A percentile compares a stretch with the other conserved stretches of the same genome.
Conservation (phyloP, 2,888 invertebrate species). For the Eupithecia exiguata region DNA sequence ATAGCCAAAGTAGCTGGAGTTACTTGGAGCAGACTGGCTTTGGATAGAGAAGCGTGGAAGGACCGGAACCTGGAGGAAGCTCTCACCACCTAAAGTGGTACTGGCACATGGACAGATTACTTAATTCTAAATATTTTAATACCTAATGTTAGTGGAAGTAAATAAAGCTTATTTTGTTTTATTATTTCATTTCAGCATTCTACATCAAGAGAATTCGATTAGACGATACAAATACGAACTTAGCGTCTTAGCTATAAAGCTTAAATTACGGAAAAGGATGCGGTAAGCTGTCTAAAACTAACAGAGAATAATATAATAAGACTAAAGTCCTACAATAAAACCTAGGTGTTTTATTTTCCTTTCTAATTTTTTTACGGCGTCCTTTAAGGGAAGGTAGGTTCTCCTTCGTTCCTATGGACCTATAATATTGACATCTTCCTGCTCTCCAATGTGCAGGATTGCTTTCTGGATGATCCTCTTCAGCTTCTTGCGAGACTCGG, state of each 20-base stretch:
- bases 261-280: not conserved
- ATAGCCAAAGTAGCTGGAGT: no score
- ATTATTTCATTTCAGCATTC: not conserved
- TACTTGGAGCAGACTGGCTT: no score
- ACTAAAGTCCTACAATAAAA: not conserved
- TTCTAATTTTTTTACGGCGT: not conserved
- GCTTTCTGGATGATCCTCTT: conserved; percentile 77
- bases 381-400: not conserved
- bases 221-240: not conserved
- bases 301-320: no score
- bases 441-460: conserved; percentile 71
- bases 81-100: no score
- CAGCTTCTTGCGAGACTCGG: conserved; percentile 68
- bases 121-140: no score
- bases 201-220: not conserved
- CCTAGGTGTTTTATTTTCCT: not conserved
- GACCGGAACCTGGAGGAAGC: no score
- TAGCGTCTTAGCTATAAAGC: not conserved
- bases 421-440: conserved; percentile 66
- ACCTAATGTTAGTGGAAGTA: no score
- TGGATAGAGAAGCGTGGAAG: no score
- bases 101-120: no score
- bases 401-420: conserved; percentile 35
- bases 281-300: not conserved
- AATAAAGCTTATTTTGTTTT: no score